Evolutionary conservation across 2,113 vertebrate species (phyloP), one percentile per base, ranked within the genome.

Genomic region (Oryzias melastigma): DNA sequence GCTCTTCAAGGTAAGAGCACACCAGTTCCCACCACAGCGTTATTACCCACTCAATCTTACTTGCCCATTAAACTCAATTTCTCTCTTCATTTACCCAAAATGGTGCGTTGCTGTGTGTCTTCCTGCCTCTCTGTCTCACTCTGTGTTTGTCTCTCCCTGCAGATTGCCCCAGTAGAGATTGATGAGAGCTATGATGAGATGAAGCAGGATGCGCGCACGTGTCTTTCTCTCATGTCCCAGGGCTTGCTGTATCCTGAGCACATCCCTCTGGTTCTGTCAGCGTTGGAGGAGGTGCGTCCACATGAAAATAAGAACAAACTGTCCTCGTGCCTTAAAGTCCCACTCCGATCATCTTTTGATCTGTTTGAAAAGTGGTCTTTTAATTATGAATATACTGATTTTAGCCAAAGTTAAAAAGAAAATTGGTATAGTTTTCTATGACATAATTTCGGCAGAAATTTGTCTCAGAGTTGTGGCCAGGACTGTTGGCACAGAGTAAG

Each of bases 151-250:
- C 62, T 69, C 81, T 72, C 58, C 65, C 62, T 75, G 42, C 85
- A 99, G 97, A 98, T 99, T 84, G 96, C 97, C 75, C 96, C 97
- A 0, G 96, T 98, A 62, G 97, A 99, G 91, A 99, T 98, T 35
- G 96, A 99, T 87, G 95, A 94, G 83, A 98, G 90, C 90, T 98
- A 98, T 12, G 97, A 99, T 92, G 97, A 99, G 85, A 92, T 99
- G 86, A 99, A 99, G 85, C 96, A 95, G 93, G 97, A 99, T 84
- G 95, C 97, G 7, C 97, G 95, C 90, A 94, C 95, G 79, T 98
- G 96, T 87, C 92, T 99, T 74, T 98, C 95, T 1, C 89, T 99
- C 76, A 96, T 99, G 95, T 98, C 97, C 92, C 97, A 99, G 92
- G 95, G 95, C 75, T 92, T 98, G 81, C 91, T 99, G 66, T 96